Evolutionary conservation across 1,140 invertebrate species (phyloP), one percentile per base, ranked within the genome.

Genomic region (Pseudomyrmex cubaensis): DNA sequence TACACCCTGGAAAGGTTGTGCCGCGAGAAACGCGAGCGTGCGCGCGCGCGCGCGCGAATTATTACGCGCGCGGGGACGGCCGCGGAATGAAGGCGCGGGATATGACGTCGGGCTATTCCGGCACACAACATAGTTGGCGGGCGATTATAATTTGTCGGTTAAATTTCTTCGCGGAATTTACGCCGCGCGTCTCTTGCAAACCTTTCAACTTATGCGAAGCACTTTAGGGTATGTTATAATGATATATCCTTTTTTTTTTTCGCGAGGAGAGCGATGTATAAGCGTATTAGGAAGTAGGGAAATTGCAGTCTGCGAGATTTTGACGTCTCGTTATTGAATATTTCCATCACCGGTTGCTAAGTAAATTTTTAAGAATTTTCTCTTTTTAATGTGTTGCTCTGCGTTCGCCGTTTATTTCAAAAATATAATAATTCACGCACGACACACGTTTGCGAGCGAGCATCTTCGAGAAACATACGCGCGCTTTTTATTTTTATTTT

Each of bases 71-170:
- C 75, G 75, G 75, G 75, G 48, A 64, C 50, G 22, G 52, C 69
- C 69, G 69, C 69, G 82, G 78, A 86, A 87, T 87, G 76, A 83
- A 87, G 76, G 82, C 86, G 82, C 86, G 78, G 75, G 77, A 78
- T 75, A 70, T 54, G 70, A 83, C 56, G 66, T 66, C 56, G 64
- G 63, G 69, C 76, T 83, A 69, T 70, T 84, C 82, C 74, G 76
- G 61, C 35, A 69, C 35, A 69, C 72, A 85, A 85, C 73, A 78
- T 85, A 85, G 78, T 82, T 83, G 76, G 64, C 73, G 84, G 62
- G 78, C 67, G 82, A 87, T 84, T 85, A 85, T 82, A 73, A 83
- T 73, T 74, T 77, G 83, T 56, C 76, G 72, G 73, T 70, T 76
- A 63, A 74, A 75, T 69, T 12, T 15, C 64, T 62, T 59, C 52